These are phyloP conservation scores for Mesembrinibis cayennensis DNA, from an alignment of 2,113 vertebrate species.

Conservation along the genomic window DNA sequence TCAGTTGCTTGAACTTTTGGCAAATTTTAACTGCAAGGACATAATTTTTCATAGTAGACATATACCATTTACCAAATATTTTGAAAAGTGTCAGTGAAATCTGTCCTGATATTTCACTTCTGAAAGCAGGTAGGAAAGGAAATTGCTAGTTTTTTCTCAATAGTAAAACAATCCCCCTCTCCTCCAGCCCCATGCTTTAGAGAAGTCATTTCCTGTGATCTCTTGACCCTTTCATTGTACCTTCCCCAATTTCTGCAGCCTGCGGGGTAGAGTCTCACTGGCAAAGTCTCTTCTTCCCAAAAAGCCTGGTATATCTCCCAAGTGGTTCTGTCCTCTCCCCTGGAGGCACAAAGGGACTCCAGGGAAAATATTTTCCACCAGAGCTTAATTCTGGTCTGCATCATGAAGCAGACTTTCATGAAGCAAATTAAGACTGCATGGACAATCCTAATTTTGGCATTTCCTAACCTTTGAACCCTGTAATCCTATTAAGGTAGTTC, in stretches of 20 bases:
- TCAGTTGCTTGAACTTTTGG: not conserved
- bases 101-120: not conserved
- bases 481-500: conserved; percentile 42
- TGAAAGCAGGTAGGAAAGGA: not conserved
- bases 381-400: not conserved
- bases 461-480: conserved; percentile 45
- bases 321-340: not conserved
- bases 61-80: not conserved
- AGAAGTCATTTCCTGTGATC: not conserved
- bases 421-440: not conserved
- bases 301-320: not conserved
- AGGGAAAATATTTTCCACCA: not conserved
- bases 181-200: not conserved
- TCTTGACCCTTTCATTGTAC: not conserved
- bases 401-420: not conserved
- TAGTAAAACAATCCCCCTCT: not conserved
- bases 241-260: not conserved
- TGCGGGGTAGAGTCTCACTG: not conserved
- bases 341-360: not conserved
- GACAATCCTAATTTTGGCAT: conserved; percentile 35
- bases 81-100: not conserved
- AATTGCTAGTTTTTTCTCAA: not conserved
- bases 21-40: not conserved
- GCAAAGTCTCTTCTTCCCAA: not conserved
- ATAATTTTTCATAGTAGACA: not conserved